Evolutionary conservation across 2,113 vertebrate genomes (phyloP), one percentile per base, ranked within the genome.

Genomic region (Sturnus vulgaris): DNA sequence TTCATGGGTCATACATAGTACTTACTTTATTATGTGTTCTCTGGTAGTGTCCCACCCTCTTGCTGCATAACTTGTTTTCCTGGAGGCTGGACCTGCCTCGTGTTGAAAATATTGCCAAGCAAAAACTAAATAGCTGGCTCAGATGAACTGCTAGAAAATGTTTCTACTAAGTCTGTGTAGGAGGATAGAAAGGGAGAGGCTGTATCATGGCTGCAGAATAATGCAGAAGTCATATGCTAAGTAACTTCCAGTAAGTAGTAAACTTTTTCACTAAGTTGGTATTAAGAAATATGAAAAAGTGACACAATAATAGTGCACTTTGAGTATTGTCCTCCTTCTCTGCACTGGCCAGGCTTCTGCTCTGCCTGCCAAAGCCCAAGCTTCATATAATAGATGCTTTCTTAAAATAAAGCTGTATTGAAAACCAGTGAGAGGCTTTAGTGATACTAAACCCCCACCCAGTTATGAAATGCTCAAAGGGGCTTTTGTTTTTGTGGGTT

Each of bases 361-460:
- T 82, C 39, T 77, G 93, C 70, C 81, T 92, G 95, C 94, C 89
- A 94, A 88, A 92, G 91, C 81, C 63, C 47, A 39, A 53, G 87
- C 94, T 94, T 92, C 66, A 25, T 94, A 94, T 91, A 95, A 91
- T 96, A 95, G 94, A 92, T 82, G 89, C 93, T 95, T 97, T 97
- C 91, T 95, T 94, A 96, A 95, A 95, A 96, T 95, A 96, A 91
- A 95, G 93, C 93, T 91, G 73, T 92, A 86, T 92, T 94, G 91
- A 96, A 93, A 95, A 93, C 56, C 77, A 97, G 83, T 83, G 86
- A 95, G 93, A 97, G 78, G 87, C 84, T 95, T 96, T 95, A 92
- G 95, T 89, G 94, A 93, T 78, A 92, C 73, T 93, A 82, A 96
- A 92, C 95, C 95, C 82, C 92, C 93, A 93, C 85, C 86, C 94